These are phyloP conservation scores for Ictidomys tridecemlineatus DNA, from an alignment of 2,113 vertebrate species.

Conservation along the genomic window DNA sequence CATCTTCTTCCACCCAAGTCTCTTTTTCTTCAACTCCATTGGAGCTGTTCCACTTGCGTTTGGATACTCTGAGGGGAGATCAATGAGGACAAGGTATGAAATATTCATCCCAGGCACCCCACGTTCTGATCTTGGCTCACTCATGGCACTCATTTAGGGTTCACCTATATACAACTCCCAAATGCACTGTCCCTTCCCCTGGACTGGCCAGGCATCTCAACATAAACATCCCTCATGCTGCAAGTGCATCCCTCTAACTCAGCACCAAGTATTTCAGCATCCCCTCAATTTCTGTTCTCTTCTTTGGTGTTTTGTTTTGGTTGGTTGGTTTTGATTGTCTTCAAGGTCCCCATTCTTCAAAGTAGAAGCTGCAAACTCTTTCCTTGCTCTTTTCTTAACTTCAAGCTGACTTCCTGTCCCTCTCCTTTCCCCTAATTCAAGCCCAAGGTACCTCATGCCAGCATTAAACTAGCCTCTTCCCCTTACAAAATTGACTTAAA, in stretches of 20 bases:
- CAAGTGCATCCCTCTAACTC: not conserved
- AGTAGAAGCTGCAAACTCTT: not conserved
- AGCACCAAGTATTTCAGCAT: not conserved
- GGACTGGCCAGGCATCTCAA: not conserved
- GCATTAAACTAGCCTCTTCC: not conserved
- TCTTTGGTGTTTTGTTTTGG: not conserved
- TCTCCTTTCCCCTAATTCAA: not conserved
- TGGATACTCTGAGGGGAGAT: slow-evolving; percentile 79
- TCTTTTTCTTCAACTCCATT: slow-evolving; percentile 85
- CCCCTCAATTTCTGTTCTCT: not conserved
- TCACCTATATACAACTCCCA: not conserved
- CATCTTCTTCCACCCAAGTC: slow-evolving; percentile 87
- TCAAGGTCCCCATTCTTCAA: not conserved
- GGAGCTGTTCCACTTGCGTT: slow-evolving; percentile 67
- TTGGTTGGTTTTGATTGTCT: not conserved
- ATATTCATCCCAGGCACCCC: not conserved
- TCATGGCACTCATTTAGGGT: rapidly evolving
- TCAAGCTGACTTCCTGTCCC: not conserved
- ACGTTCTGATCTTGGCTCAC: not conserved
- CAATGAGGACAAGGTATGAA: slow-evolving; percentile 47
- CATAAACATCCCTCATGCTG: not conserved
- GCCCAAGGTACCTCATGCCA: not conserved
- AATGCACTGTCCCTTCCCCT: not conserved
- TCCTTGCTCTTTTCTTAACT: not conserved
- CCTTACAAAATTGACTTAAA: not conserved